Evolutionary conservation across 2,113 vertebrate genomes (phyloP).

Genomic region (Gobiocypris rarus): DNA sequence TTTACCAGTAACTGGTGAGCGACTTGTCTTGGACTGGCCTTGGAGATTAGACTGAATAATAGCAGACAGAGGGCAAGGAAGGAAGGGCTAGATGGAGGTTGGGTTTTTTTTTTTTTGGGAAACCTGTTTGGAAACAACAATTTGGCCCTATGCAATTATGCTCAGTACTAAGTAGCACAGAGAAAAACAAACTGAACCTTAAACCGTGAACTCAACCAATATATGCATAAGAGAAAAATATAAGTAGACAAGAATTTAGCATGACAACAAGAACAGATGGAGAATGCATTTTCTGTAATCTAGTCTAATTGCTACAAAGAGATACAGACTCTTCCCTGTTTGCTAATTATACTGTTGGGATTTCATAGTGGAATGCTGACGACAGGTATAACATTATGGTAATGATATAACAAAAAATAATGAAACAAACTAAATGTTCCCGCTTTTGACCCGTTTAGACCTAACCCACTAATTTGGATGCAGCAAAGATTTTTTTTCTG

Average conservation of each 20-base stretch:
- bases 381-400: constrained; percentile 7
- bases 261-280: not conserved
- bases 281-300: not conserved
- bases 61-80: not conserved
- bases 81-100: not conserved
- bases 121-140: not conserved
- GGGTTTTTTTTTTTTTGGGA: not conserved
- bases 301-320: constrained; percentile 6
- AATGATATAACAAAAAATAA: constrained; percentile 11
- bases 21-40: not conserved
- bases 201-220: not conserved
- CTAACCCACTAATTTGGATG: not conserved
- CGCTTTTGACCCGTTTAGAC: not conserved
- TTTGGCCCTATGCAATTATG: not conserved
- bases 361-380: constrained; percentile 17
- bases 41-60: not conserved
- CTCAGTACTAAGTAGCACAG: not conserved
- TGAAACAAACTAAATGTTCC: constrained; percentile 11
- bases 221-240: not conserved
- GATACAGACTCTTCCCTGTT: not conserved
- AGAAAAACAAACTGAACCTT: not conserved
- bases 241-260: not conserved
- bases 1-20: not conserved
- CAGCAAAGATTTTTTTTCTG: too few species aligned
- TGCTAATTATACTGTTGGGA: constrained; percentile 22